Conservation (phyloP, 2,888 invertebrate genomes). For the Chironomus tentans region DNA sequence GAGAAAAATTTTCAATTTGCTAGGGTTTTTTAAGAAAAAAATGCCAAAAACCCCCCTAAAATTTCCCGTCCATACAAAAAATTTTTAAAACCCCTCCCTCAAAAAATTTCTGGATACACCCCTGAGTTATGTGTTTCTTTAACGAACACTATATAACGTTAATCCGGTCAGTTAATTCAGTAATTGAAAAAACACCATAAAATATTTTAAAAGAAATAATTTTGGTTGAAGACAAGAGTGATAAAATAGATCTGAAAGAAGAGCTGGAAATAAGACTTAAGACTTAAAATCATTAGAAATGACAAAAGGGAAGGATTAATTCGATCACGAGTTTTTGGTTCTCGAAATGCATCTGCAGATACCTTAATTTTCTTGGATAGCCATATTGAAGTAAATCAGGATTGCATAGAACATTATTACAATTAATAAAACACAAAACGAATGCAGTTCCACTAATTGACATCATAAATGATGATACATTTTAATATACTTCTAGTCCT, state of each 20-base stretch:
- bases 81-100: too few species aligned
- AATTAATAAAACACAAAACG: constrained; percentile 56
- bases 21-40: too few species aligned
- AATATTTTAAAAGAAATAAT: constrained; percentile 77
- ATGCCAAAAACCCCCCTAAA: too few species aligned
- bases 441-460: constrained; percentile 86
- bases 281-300: constrained; percentile 56
- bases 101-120: too few species aligned
- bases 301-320: constrained; percentile 80
- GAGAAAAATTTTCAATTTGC: too few species aligned
- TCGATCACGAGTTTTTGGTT: constrained; percentile 83
- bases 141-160: constrained; percentile 88
- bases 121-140: constrained; percentile 95
- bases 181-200: constrained; percentile 69
- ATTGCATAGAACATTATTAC: constrained; percentile 80
- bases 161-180: constrained; percentile 75
- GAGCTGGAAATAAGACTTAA: constrained; percentile 51
- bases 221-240: constrained; percentile 84
- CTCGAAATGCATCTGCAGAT: constrained; percentile 73
- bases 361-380: constrained; percentile 89
- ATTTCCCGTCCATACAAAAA: too few species aligned
- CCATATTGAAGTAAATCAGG: constrained; percentile 87
- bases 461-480: constrained; percentile 90
- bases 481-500: constrained; percentile 81
- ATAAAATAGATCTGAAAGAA: constrained; percentile 55